These are phyloP conservation scores for Melieria picta DNA, from an alignment of 2,888 invertebrate genomes.

Conservation along the genomic window DNA sequence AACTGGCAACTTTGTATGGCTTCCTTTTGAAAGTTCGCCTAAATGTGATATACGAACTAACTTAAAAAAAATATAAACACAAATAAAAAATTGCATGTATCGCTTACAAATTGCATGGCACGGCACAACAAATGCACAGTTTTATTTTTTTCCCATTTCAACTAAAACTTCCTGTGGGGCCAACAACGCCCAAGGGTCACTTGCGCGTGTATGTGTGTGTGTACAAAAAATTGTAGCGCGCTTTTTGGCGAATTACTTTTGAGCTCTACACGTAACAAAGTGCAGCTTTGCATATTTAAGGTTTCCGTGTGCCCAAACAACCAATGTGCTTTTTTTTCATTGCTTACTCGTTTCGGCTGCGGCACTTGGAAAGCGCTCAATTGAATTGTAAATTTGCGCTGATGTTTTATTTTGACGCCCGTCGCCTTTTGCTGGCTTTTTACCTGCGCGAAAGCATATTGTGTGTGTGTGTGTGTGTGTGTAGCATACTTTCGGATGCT, in stretches of 20 bases:
- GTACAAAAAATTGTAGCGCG: neutral
- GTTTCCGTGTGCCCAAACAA: neutral
- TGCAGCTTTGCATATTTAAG: slow-evolving; percentile 1
- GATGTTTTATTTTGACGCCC: no score
- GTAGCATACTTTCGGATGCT: no score
- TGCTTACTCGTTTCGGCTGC: neutral
- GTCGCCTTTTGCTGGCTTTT: no score
- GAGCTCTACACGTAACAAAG: neutral
- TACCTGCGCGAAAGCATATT: no score
- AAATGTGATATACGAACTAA: no score
- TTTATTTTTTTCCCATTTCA: neutral
- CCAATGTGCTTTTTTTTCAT: neutral
- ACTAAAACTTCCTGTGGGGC: neutral
- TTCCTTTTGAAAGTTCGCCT: no score
- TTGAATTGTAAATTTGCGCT: slow-evolving; percentile 1
- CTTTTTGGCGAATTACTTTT: slow-evolving; percentile 32
- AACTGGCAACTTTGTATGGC: no score
- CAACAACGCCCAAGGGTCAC: neutral
- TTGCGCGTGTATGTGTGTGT: neutral
- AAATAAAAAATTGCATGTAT: slow-evolving; percentile 49
- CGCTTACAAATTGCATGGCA: slow-evolving; percentile 55
- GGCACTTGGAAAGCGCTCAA: neutral
- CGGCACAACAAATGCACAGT: neutral
- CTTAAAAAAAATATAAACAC: neutral
- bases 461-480: no score